Percentiles rank a stretch among this genome's conserved stretches.
Evolutionary conservation across 1,140 invertebrate species (phyloP).

Genomic region (Drosophila ogumai): DNA sequence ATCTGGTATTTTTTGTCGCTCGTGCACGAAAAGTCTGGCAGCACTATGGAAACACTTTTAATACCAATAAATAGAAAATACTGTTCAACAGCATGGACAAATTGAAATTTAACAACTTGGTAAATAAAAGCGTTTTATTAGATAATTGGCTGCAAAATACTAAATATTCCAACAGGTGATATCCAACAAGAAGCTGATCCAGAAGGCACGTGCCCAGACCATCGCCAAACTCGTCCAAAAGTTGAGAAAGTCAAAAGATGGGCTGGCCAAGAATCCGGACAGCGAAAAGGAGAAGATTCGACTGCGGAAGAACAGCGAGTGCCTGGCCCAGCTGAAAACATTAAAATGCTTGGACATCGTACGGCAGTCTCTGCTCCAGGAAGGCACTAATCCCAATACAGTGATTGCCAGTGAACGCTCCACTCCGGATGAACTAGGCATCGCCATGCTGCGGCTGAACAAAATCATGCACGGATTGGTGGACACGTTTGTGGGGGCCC

Average conservation of each 20-base stretch:
- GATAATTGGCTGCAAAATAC: background rate
- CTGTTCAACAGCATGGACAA: slow-evolving; percentile 48
- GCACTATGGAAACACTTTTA: too few species aligned
- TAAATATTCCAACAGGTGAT: slow-evolving; percentile 57
- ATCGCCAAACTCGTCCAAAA: slow-evolving; percentile 79
- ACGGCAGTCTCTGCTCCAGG: slow-evolving; percentile 46
- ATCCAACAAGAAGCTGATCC: slow-evolving; percentile 74
- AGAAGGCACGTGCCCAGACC: slow-evolving; percentile 67
- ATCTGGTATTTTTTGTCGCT: too few species aligned
- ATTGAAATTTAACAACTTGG: slow-evolving; percentile 82
- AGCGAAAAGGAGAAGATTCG: slow-evolving; percentile 60
- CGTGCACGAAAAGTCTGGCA: too few species aligned
- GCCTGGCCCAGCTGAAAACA: slow-evolving; percentile 61
- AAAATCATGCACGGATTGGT: slow-evolving; percentile 68
- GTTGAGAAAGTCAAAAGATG: slow-evolving; percentile 67
- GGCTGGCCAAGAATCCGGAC: slow-evolving; percentile 51
- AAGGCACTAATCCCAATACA: slow-evolving; percentile 53
- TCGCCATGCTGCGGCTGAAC: slow-evolving; percentile 70
- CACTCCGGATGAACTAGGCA: slow-evolving; percentile 69
- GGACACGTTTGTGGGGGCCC: slow-evolving; percentile 41
- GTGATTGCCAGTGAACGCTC: slow-evolving; percentile 72
- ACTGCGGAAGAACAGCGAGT: slow-evolving; percentile 53
- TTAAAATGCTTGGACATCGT: slow-evolving; percentile 60
- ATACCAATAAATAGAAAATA: too few species aligned
- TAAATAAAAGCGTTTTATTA: slow-evolving; percentile 38